Evolutionary conservation across 2,797 vertebrate species (phyloP).

Genomic region (Gallirallus australis): DNA sequence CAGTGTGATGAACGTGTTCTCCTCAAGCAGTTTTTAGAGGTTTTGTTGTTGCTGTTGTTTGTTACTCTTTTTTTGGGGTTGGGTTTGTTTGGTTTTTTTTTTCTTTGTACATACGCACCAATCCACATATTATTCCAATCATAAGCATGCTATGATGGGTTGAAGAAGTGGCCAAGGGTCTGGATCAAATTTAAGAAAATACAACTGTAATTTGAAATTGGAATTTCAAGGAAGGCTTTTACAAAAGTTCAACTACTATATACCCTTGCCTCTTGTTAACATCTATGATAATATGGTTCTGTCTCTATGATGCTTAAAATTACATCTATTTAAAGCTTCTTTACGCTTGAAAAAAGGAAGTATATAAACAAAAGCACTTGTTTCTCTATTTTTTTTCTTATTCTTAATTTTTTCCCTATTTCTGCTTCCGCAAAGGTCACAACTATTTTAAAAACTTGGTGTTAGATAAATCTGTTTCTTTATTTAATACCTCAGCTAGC

Average conservation of each 20-base stretch:
- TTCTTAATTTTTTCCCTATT: not conserved
- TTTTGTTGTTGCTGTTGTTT: too few species aligned
- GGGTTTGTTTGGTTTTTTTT: not conserved
- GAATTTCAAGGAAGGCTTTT: not conserved
- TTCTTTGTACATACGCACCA: not conserved
- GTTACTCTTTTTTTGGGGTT: too few species aligned
- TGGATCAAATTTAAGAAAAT: not conserved
- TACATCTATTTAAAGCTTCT: not conserved
- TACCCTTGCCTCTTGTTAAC: not conserved
- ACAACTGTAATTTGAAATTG: not conserved
- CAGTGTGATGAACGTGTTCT: not conserved
- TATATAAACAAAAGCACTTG: not conserved
- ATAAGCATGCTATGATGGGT: not conserved
- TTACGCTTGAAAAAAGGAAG: not conserved
- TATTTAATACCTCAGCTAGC: conserved; percentile 29
- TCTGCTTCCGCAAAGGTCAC: not conserved
- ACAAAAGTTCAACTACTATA: not conserved
- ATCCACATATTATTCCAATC: not conserved
- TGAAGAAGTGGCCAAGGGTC: not conserved
- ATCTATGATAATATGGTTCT: not conserved
- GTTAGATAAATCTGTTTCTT: not conserved
- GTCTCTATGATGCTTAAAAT: conserved; percentile 7
- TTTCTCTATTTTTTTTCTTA: not conserved
- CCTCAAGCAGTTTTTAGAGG: not conserved
- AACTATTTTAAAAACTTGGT: not conserved